phyloP scores from a whole-genome alignment of 2,888 invertebrate genomes.

The Phanerotoma sp. region DNA sequence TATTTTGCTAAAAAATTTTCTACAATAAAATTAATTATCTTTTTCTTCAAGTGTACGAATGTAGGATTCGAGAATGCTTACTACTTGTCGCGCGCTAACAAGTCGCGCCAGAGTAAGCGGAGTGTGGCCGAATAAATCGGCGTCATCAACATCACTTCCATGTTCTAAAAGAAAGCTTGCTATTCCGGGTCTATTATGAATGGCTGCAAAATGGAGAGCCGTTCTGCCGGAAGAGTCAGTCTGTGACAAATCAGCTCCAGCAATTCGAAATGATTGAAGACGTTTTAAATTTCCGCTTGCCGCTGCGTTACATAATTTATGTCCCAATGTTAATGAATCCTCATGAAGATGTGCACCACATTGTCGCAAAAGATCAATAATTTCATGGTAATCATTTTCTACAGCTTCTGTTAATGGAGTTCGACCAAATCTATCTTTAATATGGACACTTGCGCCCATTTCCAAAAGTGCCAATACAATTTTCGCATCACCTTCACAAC shows the following conservation, averaged over 20 bases:
- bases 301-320: slow-evolving; percentile 69
- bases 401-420: slow-evolving; percentile 74
- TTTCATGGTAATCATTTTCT: slow-evolving; percentile 63
- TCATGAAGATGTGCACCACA: slow-evolving; percentile 76
- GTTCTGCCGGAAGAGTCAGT: slow-evolving; percentile 67
- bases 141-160: slow-evolving; percentile 61
- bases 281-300: slow-evolving; percentile 63
- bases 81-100: slow-evolving; percentile 23
- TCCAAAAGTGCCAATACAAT: slow-evolving; percentile 74
- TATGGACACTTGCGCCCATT: slow-evolving; percentile 81
- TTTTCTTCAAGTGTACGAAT: no score
- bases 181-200: slow-evolving; percentile 61
- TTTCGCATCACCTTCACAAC: slow-evolving; percentile 67
- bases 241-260: slow-evolving; percentile 68
- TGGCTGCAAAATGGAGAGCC: slow-evolving; percentile 69
- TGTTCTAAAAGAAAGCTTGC: slow-evolving; percentile 61
- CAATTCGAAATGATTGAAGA: slow-evolving; percentile 65
- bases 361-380: slow-evolving; percentile 68
- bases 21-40: no score
- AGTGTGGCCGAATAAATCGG: slow-evolving; percentile 59
- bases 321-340: slow-evolving; percentile 64
- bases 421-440: slow-evolving; percentile 70
- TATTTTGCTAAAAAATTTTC: no score
- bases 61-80: slow-evolving; percentile 24
- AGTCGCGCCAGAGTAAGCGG: slow-evolving; percentile 9